phyloP scores from a whole-genome alignment of 2,797 vertebrate genomes.

The Uromys caudimaculatus region DNA sequence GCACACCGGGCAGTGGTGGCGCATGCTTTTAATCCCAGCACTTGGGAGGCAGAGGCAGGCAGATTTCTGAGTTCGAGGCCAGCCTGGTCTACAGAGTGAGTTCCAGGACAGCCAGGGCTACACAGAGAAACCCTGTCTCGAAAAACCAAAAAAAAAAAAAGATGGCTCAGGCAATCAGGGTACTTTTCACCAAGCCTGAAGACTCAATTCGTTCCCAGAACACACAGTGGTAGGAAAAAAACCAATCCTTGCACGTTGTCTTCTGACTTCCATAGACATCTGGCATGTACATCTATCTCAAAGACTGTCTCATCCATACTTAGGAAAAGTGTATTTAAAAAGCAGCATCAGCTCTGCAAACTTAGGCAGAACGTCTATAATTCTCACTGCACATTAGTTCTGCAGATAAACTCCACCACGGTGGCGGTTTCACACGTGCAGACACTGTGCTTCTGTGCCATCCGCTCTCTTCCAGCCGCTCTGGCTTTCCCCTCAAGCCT shows the following conservation, averaged over 20 bases:
- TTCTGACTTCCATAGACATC: not conserved
- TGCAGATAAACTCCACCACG: not conserved
- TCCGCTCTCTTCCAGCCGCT: not conserved
- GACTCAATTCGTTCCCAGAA: not conserved
- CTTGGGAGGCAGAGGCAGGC: no score
- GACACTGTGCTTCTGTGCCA: no score
- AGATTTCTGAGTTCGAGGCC: no score
- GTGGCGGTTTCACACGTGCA: not conserved
- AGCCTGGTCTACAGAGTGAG: no score
- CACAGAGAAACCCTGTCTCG: no score
- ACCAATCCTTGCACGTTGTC: no score
- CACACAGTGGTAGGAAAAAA: not conserved
- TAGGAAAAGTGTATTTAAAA: constrained; percentile 32
- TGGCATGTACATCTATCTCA: not conserved
- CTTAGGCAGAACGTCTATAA: not conserved
- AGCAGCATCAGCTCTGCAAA: not conserved
- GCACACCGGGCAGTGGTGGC: no score
- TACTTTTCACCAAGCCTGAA: not conserved
- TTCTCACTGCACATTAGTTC: not conserved
- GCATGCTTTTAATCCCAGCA: no score
- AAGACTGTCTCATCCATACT: not conserved
- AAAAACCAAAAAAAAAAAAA: no score
- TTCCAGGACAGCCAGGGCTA: no score
- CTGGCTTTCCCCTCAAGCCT: not conserved
- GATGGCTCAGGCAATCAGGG: not conserved